Percentiles rank a stretch among this genome's conserved stretches.
Conservation (phyloP, 2,113 vertebrate species). For the Chaetodon trifascialis region DNA sequence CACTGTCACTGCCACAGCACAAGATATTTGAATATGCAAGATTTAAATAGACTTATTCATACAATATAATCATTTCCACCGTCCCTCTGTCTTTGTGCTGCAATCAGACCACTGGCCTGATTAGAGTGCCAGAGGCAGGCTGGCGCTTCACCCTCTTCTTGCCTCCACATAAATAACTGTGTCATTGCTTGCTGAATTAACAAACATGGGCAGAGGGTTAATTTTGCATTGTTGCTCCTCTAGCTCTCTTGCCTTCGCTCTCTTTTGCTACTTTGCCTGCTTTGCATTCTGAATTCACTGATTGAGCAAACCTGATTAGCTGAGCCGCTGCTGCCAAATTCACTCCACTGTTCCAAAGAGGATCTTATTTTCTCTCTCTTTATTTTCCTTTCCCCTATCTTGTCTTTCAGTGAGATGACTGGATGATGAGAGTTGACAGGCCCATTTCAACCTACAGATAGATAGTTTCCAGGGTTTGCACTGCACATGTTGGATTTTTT, state of each 20-base stretch:
- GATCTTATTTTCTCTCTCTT: conserved; percentile 19
- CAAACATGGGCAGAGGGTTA: conserved; percentile 62
- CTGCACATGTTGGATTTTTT: no score
- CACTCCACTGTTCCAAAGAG: conserved; percentile 48
- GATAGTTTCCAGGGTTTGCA: conserved; percentile 31
- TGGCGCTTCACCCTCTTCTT: conserved; percentile 16
- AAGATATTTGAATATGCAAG: conserved; percentile 40
- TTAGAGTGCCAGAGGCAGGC: conserved; percentile 37
- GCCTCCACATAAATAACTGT: conserved; percentile 59
- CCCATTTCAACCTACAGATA: conserved; percentile 45
- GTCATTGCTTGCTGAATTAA: conserved; percentile 66
- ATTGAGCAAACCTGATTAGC: conserved; percentile 75
- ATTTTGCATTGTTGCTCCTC: conserved; percentile 48
- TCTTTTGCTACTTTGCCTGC: conserved; percentile 36
- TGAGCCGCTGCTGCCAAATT: conserved; percentile 50
- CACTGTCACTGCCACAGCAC: neutral
- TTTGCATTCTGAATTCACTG: conserved; percentile 64
- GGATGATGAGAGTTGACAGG: conserved; percentile 63
- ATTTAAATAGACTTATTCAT: conserved; percentile 31
- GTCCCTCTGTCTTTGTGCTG: conserved; percentile 23
- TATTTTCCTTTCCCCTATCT: conserved; percentile 46
- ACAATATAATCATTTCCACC: conserved; percentile 34
- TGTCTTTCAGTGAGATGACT: conserved; percentile 59
- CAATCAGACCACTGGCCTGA: conserved; percentile 28
- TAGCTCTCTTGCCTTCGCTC: conserved; percentile 5